Conservation (phyloP, 2,113 vertebrate species). For the Cisticola juncidis region DNA sequence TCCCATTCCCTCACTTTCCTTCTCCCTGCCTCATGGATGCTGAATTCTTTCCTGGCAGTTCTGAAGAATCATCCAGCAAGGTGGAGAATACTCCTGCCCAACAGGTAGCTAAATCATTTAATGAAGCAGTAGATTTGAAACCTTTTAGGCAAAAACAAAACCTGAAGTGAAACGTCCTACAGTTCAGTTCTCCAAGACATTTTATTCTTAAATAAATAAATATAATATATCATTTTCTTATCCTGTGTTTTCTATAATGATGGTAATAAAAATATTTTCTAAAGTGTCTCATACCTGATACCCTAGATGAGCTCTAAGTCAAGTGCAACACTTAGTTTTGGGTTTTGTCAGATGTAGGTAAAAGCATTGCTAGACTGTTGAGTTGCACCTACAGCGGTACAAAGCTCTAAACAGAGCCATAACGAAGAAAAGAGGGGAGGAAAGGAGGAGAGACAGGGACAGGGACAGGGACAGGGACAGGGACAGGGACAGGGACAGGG, state of each 20-base stretch:
- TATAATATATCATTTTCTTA: not conserved
- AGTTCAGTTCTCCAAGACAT: not conserved
- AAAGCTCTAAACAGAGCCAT: not conserved
- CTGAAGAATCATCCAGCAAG: not conserved
- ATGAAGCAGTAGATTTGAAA: not conserved
- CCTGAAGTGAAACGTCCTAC: not conserved
- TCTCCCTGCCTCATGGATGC: not conserved
- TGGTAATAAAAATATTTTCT: not conserved
- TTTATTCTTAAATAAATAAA: not conserved
- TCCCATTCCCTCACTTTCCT: not conserved
- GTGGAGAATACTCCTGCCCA: not conserved
- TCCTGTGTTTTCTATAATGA: not conserved
- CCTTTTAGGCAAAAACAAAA: not conserved
- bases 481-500: too few species aligned
- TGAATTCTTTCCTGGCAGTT: not conserved
- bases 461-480: too few species aligned
- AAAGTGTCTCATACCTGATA: not conserved
- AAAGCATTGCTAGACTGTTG: not conserved
- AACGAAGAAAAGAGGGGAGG: not conserved
- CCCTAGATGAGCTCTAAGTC: not conserved
- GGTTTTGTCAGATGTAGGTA: not conserved
- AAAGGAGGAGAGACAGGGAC: too few species aligned
- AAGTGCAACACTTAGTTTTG: not conserved
- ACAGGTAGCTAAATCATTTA: not conserved
- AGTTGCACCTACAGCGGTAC: not conserved